phyloP scores from a whole-genome alignment of 2,797 vertebrate species.

The Hozukius guyotensis region DNA sequence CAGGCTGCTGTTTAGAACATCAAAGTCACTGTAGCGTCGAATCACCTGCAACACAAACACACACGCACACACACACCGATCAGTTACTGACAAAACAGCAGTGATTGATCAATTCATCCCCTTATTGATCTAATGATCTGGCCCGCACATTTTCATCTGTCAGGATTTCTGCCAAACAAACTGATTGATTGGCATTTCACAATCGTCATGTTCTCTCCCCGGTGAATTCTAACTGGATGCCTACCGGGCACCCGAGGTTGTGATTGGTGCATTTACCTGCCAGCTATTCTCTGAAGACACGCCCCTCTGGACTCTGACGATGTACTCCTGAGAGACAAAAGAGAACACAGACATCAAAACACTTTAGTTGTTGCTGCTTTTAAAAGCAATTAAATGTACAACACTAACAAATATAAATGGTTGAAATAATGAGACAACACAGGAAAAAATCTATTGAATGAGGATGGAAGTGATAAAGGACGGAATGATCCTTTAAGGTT shows the following conservation, averaged over 20 bases:
- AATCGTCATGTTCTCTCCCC: background rate
- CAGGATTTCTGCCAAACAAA: background rate
- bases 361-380: background rate
- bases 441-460: no score
- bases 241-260: background rate
- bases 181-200: background rate
- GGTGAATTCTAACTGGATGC: background rate
- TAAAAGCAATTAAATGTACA: background rate
- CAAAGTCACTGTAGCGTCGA: conserved; percentile 97
- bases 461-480: no score
- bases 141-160: background rate
- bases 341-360: background rate
- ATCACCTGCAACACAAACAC: conserved; percentile 87
- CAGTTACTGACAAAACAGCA: background rate
- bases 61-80: conserved; percentile 39
- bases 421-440: background rate
- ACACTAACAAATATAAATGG: background rate
- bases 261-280: conserved; percentile 87
- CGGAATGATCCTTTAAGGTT: no score
- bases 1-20: conserved; percentile 93
- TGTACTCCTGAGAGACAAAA: conserved; percentile 89
- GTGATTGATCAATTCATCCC: background rate
- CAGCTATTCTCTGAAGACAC: conserved; percentile 94
- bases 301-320: conserved; percentile 95
- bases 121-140: background rate